A percentile compares a stretch with the other conserved stretches of the same genome.
These are phyloP conservation scores for Cactoblastis cactorum DNA, from an alignment of 2,888 invertebrate species.

Conservation along the genomic window DNA sequence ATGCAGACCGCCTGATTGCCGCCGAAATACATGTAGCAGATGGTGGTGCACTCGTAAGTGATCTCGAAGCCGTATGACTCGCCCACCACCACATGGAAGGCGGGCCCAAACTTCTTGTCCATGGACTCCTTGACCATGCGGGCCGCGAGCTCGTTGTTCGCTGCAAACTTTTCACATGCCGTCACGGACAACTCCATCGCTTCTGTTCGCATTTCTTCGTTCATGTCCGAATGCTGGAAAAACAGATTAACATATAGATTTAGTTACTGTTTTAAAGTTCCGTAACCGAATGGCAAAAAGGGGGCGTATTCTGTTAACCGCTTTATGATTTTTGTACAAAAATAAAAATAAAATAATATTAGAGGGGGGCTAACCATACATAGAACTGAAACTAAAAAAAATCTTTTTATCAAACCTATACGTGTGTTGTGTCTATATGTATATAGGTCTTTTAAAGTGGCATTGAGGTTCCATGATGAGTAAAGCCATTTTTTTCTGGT, in stretches of 20 bases:
- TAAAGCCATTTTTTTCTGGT: too few relatives aligned
- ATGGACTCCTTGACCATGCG: conserved; percentile 95
- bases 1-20: conserved; percentile 93
- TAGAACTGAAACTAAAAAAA: too few relatives aligned
- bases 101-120: conserved; percentile 97
- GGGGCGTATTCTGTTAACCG: too few relatives aligned
- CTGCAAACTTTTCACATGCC: conserved; percentile 93
- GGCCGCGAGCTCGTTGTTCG: conserved; percentile 94
- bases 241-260: conserved; percentile 12
- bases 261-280: not conserved
- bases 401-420: too few relatives aligned
- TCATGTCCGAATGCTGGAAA: conserved; percentile 93
- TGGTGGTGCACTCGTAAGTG: conserved; percentile 92
- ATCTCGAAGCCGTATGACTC: conserved; percentile 97
- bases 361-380: too few relatives aligned
- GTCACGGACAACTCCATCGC: conserved; percentile 94
- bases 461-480: too few relatives aligned
- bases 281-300: too few relatives aligned
- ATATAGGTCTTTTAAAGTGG: too few relatives aligned
- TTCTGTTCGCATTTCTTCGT: conserved; percentile 94
- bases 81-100: conserved; percentile 97
- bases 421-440: too few relatives aligned
- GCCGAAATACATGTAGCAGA: conserved; percentile 93
- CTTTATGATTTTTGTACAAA: too few relatives aligned
- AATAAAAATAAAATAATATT: too few relatives aligned